A percentile compares a stretch with the other conserved stretches of the same genome.
phyloP scores from a whole-genome alignment of 1,140 invertebrate genomes.

The Eufriesea mexicana region DNA sequence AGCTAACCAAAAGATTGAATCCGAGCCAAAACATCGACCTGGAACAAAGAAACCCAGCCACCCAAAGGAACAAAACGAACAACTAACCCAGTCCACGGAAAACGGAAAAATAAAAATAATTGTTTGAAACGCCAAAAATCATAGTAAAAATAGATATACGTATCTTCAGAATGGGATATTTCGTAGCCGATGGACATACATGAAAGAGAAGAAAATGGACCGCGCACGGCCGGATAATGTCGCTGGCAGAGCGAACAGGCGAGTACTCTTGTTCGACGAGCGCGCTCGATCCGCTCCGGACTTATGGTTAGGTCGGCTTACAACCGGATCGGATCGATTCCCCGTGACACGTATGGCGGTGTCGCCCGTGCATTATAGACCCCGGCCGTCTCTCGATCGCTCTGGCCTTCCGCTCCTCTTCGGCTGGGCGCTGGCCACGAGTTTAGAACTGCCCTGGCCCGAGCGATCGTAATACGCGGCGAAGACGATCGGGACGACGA shows the following conservation, averaged over 20 bases:
- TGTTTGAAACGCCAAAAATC: not conserved
- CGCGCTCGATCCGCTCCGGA: slow-evolving; percentile 56
- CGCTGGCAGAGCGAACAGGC: slow-evolving; percentile 18
- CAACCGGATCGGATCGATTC: slow-evolving; percentile 77
- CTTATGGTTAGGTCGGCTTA: slow-evolving; percentile 70
- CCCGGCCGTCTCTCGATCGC: slow-evolving; percentile 20
- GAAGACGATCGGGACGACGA: slow-evolving; percentile 22
- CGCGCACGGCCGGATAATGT: not conserved
- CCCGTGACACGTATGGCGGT: slow-evolving; percentile 69
- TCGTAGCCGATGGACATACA: not conserved
- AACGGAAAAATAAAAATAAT: not conserved
- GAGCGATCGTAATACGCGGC: slow-evolving; percentile 57
- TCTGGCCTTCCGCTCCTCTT: not conserved
- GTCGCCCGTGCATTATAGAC: slow-evolving; percentile 64
- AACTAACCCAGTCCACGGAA: not conserved
- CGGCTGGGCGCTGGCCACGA: slow-evolving; percentile 7
- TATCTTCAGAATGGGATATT: slow-evolving; percentile 7
- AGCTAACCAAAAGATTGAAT: too few species aligned
- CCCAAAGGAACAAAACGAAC: too few species aligned
- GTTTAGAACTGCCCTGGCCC: slow-evolving; percentile 66
- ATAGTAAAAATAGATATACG: not conserved
- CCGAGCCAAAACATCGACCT: too few species aligned
- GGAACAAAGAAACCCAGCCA: too few species aligned
- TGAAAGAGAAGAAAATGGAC: not conserved
- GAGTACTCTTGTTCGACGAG: slow-evolving; percentile 60